Evolutionary conservation across 1,140 invertebrate genomes (phyloP), one percentile per base, ranked within the genome.

Genomic region (Bombus superbus): DNA sequence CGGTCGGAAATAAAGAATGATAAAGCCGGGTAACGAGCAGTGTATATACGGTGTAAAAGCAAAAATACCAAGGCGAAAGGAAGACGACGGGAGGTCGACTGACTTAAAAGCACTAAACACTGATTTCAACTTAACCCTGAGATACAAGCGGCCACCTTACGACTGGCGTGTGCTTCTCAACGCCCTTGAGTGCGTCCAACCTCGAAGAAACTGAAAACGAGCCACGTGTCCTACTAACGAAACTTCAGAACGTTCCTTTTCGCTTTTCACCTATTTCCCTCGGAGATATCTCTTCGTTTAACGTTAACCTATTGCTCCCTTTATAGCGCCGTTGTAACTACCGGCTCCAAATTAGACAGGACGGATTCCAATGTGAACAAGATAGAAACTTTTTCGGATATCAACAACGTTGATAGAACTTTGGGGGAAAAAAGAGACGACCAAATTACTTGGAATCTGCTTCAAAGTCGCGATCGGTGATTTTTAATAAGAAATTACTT

Each of bases 81-180:
- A 22, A 22, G 64, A 62, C 44, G 35, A 32, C 42, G 8, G 40
- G 15, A 25, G 38, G 32, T 66, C 15, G 72, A 79, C 91, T 92
- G 90, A 93, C 93, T 94, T 93, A 91, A 90, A 93, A 92, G 90
- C 91, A 93, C 91, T 94, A 94, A 94, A 94, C 93, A 94, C 91
- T 93, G 93, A 94, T 94, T 93, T 90, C 86, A 87, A 89, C 91
- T 91, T 93, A 93, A 93, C 91, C 18, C 76, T 92, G 88, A 94
- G 89, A 93, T 93, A 93, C 91, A 91, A 92, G 88, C 85, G 57
- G 5, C 75, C 47, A 44, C 57, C 66, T 53, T 81, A 57, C 83
- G 69, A 44, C 35, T 57, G 68, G 35, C n/a, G 15, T 44, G 44
- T 22, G 59, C 32, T 76, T 32, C n/a, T 35, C 22, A 15, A 25